Conservation (phyloP, 2,113 vertebrate genomes). For the Gulo gulo region DNA sequence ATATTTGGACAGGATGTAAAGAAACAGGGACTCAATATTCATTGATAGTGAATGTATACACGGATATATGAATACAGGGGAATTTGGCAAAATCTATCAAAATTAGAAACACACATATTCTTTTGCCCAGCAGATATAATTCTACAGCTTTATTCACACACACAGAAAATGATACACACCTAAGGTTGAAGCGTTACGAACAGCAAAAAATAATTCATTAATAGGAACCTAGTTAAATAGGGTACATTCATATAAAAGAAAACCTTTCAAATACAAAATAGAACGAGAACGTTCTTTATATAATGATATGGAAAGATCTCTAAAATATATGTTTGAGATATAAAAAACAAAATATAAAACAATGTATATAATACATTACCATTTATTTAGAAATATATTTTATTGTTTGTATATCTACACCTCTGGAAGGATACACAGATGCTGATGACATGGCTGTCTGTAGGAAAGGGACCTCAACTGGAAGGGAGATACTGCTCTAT, state of each 20-base stretch:
- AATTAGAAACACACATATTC: not conserved
- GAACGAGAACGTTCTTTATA: not conserved
- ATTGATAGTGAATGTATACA: not conserved
- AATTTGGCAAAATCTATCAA: not conserved
- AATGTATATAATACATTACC: not conserved
- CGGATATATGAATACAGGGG: not conserved
- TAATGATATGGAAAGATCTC: not conserved
- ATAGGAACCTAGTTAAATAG: not conserved
- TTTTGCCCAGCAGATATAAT: not conserved
- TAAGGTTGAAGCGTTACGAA: not conserved
- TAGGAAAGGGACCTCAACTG: not conserved
- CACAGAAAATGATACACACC: not conserved
- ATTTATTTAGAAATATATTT: not conserved
- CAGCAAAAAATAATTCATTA: not conserved
- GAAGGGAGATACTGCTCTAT: not conserved
- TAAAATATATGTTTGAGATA: not conserved
- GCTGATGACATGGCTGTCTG: not conserved
- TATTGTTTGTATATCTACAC: not conserved
- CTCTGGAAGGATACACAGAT: not conserved
- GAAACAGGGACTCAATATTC: not conserved
- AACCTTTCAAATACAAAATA: not conserved
- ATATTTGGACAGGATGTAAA: not conserved
- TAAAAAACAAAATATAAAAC: not conserved
- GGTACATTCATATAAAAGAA: not conserved
- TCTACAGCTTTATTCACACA: not conserved